A percentile compares a stretch with the other conserved stretches of the same genome.
Evolutionary conservation across 1,140 invertebrate species (phyloP).

Genomic region (Drosophila lacteicornis): DNA sequence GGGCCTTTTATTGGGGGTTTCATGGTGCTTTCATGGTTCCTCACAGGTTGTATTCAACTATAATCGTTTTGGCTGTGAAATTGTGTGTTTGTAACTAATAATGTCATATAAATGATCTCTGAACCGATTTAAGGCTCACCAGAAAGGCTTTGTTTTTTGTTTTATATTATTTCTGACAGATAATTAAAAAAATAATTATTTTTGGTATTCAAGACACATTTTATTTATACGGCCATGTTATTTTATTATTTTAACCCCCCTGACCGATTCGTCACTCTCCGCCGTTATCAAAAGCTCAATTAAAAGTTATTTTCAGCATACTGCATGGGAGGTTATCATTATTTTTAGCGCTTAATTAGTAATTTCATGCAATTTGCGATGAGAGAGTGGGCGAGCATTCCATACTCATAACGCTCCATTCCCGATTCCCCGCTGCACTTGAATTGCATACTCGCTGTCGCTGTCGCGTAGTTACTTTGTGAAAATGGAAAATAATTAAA

Average conservation of each 20-base stretch:
- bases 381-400: background rate
- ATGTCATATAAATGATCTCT: background rate
- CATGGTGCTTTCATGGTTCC: background rate
- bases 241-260: background rate
- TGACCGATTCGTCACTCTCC: background rate
- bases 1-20: background rate
- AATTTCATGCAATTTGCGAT: slow-evolving; percentile 64
- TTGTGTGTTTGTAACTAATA: slow-evolving; percentile 18
- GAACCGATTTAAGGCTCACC: background rate
- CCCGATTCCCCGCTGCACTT: slow-evolving; percentile 66
- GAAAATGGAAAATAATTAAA: slow-evolving; percentile 81
- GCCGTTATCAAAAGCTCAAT: slow-evolving; percentile 30
- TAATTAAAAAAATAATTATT: background rate
- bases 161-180: background rate
- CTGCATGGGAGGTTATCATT: slow-evolving; percentile 43
- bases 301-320: slow-evolving; percentile 54
- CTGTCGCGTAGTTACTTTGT: slow-evolving; percentile 74
- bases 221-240: background rate
- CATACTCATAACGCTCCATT: slow-evolving; percentile 53
- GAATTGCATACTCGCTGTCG: slow-evolving; percentile 61
- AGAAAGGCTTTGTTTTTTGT: background rate
- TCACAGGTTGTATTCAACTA: slow-evolving; percentile 3
- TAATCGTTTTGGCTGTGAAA: slow-evolving; percentile 26
- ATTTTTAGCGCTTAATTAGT: slow-evolving; percentile 71
- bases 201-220: background rate